Percentiles rank a stretch among this genome's conserved stretches.
Evolutionary conservation across 92 coral and sea anemone genomes (phyloP).

Genomic region (Meandrina meandrites): DNA sequence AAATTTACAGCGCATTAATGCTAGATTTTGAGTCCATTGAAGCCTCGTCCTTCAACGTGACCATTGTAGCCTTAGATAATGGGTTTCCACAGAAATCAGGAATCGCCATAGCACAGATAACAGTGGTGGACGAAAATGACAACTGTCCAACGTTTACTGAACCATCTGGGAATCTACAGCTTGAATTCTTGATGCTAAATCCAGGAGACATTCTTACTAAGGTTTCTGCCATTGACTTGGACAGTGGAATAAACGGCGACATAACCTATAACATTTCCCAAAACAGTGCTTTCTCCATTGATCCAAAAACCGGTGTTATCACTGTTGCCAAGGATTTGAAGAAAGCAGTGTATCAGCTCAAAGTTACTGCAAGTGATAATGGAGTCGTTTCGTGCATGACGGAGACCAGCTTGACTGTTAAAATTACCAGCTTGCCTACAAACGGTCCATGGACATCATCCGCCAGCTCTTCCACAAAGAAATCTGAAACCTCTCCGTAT

Average conservation of each 20-base stretch:
- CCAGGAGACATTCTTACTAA: conserved; percentile 26
- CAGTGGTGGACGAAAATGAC: conserved; percentile 58
- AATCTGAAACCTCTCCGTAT: not conserved
- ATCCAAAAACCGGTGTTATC: conserved; percentile 40
- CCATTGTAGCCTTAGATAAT: conserved; percentile 57
- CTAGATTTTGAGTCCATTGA: not conserved
- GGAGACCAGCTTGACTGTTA: conserved; percentile 25
- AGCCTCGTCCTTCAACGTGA: conserved; percentile 30
- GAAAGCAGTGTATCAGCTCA: conserved; percentile 31
- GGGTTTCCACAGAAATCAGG: conserved; percentile 58
- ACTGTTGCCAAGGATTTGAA: conserved; percentile 12
- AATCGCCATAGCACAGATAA: conserved; percentile 17
- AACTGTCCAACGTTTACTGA: conserved; percentile 64
- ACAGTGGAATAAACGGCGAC: conserved; percentile 61
- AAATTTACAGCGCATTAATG: not conserved
- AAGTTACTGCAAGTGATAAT: conserved; percentile 55
- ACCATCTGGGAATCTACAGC: conserved; percentile 2
- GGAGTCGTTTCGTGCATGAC: conserved; percentile 54
- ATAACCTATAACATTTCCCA: conserved; percentile 41
- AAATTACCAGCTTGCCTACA: not conserved
- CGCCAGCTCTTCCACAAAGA: not conserved
- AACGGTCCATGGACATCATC: not conserved
- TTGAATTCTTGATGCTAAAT: conserved; percentile 19
- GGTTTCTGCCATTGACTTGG: conserved; percentile 57
- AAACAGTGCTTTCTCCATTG: conserved; percentile 47